A percentile compares a stretch with the other conserved stretches of the same genome.
These are phyloP conservation scores for Amphiura filiformis DNA, from an alignment of 35 echinoderm and acorn worm species.

Conservation along the genomic window DNA sequence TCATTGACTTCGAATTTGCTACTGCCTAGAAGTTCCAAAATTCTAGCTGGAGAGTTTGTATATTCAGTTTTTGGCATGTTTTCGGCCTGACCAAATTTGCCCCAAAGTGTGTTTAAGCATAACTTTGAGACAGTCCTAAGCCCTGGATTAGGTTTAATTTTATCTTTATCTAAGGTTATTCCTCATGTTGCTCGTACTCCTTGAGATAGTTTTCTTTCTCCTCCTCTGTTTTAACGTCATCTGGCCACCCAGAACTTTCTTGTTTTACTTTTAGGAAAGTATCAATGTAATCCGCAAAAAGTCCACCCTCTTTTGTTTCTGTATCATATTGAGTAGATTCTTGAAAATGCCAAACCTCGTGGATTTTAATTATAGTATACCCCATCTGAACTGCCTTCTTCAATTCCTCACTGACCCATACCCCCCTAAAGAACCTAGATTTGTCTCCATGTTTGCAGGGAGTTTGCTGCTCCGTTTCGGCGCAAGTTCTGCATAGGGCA, in stretches of 20 bases:
- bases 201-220: conserved; percentile 41
- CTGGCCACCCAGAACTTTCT: conserved; percentile 38
- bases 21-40: neutral
- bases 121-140: conserved; percentile 55
- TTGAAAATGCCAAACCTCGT: conserved; percentile 61
- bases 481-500: conserved; percentile 56
- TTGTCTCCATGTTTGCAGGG: conserved; percentile 30
- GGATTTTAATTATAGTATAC: conserved; percentile 23
- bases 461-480: neutral
- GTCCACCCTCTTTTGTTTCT: conserved; percentile 20
- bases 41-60: neutral
- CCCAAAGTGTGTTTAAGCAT: conserved; percentile 60
- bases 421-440: conserved; percentile 19
- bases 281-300: conserved; percentile 47
- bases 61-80: neutral
- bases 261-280: conserved; percentile 53
- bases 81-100: neutral
- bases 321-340: conserved; percentile 26
- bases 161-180: conserved; percentile 31
- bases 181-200: conserved; percentile 70
- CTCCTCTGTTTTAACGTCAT: neutral
- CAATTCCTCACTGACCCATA: conserved; percentile 17
- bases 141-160: conserved; percentile 55
- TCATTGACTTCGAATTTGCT: neutral
- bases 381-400: conserved; percentile 19